Evolutionary conservation across 2,797 vertebrate species (phyloP), one percentile per base, ranked within the genome.

Genomic region (Hephaestus fuliginosus): DNA sequence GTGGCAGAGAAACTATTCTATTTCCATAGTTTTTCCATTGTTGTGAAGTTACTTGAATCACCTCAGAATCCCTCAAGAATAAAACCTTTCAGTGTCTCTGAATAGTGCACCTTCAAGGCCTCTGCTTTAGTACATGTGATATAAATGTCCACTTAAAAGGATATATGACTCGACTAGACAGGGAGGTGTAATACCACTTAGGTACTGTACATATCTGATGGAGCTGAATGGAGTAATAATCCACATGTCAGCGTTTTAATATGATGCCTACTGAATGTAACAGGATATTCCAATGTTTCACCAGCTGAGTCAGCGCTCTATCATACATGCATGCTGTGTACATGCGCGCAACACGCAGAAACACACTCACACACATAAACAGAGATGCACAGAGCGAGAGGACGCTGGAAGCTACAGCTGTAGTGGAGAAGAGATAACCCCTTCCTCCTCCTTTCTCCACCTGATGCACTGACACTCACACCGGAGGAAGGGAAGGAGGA

Each of bases 161-260:
- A 89, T 84, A 79, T 89, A 88, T 77, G 76, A 81, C 57, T 72
- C 33, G 22, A 76, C 55, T 1, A 78, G 77, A 78, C 56, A 44
- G 55, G 44, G 30, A 66, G 70, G 71, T 82, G 89, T 88, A 83
- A 83, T 77, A 87, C 62, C 73, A 84, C 76, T 83, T 67, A 77
- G 78, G 55, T 81, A 76, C 72, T 85, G 76, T 89, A 85, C 84
- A 88, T 91, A 89, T 91, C 89, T 90, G 86, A 92, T 86, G 71
- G 82, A 76, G 74, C 76, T 86, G 78, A 90, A 91, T 82, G 83
- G 76, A 67, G 88, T 78, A 87, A 91, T 92, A 88, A 91, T 87
- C 86, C 78, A 74, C 74, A 81, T 86, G 86, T 91, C 89, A 91
- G 91, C 84, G 0, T 87, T 90, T 90, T 87, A 88, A 90, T 84